Conservation (phyloP, 2,113 vertebrate genomes). For the Oenanthe melanoleuca region DNA sequence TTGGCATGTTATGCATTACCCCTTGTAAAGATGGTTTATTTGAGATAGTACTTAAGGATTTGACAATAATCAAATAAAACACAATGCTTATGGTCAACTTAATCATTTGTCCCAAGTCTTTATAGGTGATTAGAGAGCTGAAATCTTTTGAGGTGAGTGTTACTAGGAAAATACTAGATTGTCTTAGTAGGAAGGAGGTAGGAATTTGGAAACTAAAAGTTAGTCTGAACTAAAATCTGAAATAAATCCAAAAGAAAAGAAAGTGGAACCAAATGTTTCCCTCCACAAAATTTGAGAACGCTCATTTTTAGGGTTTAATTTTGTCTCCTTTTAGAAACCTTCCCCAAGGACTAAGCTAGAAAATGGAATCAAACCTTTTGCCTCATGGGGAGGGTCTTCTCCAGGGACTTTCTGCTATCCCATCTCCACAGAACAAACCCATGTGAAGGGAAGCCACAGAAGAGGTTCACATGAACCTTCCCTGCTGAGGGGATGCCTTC, state of each 20-base stretch:
- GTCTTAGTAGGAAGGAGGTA: not conserved
- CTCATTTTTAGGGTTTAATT: not conserved
- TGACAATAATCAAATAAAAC: not conserved
- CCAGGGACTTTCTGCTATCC: not conserved
- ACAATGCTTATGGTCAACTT: not conserved
- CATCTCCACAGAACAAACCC: not conserved
- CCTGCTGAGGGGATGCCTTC: not conserved
- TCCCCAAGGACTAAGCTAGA: not conserved
- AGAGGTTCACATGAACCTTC: slow-evolving; percentile 20
- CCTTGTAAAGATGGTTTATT: not conserved
- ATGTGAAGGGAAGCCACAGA: not conserved
- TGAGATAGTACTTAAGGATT: not conserved
- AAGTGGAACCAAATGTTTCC: not conserved
- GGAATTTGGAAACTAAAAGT: not conserved
- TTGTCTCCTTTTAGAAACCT: not conserved
- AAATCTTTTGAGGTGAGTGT: not conserved
- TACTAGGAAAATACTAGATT: not conserved
- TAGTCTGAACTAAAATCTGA: not conserved
- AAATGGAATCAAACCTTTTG: not conserved
- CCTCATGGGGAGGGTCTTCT: not conserved
- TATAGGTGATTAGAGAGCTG: not conserved
- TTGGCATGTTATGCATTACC: not conserved
- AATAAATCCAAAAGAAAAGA: not conserved
- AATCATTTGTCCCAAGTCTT: not conserved
- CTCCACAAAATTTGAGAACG: not conserved